Conservation (phyloP, 2,113 vertebrate genomes). For the Nycticryphes semicollaris region DNA sequence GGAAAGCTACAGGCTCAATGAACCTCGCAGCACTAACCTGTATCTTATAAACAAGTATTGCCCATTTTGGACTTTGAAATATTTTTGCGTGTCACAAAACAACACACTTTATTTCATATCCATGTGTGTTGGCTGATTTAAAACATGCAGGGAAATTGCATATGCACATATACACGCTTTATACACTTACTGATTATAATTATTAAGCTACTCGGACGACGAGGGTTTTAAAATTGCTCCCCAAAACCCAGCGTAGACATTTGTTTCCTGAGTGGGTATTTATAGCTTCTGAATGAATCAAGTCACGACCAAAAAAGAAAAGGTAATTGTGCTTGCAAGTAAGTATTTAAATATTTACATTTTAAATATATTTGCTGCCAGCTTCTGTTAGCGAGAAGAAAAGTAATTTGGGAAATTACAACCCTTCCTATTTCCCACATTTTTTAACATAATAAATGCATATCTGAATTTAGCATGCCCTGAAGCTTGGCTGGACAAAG, state of each 20-base stretch:
- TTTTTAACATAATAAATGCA: constrained; percentile 29
- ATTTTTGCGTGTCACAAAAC: neutral
- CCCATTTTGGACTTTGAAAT: neutral
- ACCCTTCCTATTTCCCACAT: constrained; percentile 20
- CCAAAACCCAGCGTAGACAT: neutral
- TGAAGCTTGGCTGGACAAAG: neutral
- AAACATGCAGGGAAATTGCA: neutral
- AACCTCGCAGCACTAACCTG: neutral
- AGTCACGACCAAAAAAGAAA: neutral
- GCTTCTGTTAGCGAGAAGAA: constrained; percentile 59
- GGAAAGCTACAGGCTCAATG: neutral
- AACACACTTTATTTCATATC: neutral
- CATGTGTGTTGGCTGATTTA: too few species aligned
- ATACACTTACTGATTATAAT: neutral
- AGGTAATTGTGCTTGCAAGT: constrained; percentile 36
- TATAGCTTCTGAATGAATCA: constrained; percentile 9
- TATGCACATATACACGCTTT: rapidly evolving
- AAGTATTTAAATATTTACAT: constrained; percentile 67
- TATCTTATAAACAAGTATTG: neutral
- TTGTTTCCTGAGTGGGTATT: neutral
- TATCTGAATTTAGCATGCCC: constrained; percentile 50
- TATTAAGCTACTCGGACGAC: rapidly evolving
- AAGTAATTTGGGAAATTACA: constrained; percentile 54
- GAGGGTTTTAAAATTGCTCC: neutral
- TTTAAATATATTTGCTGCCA: constrained; percentile 70